A percentile compares a stretch with the other conserved stretches of the same genome.
These are phyloP conservation scores for Loxodonta africana DNA, from an alignment of 2,113 vertebrate species.

Conservation along the genomic window DNA sequence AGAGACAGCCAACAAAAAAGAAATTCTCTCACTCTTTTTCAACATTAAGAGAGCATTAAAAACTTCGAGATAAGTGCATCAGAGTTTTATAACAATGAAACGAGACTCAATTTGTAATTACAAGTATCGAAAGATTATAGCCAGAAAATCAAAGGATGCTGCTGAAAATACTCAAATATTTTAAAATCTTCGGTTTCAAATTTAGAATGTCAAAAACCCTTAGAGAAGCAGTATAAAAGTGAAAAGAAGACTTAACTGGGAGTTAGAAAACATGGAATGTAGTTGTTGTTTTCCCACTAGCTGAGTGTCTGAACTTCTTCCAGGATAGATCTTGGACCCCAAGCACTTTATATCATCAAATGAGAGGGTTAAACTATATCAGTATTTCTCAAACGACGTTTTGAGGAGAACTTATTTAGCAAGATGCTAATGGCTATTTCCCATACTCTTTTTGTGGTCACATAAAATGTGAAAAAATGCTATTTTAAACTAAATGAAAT, in stretches of 20 bases:
- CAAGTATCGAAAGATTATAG: neutral
- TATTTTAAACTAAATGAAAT: neutral
- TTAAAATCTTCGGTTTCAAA: neutral
- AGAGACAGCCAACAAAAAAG: neutral
- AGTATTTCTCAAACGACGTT: neutral
- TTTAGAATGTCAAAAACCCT: neutral
- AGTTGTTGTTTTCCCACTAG: neutral
- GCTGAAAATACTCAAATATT: neutral
- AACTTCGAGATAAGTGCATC: neutral
- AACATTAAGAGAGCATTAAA: neutral
- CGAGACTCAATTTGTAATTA: conserved; percentile 39
- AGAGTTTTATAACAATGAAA: neutral
- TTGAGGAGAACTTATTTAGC: neutral
- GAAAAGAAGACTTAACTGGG: neutral
- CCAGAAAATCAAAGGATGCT: neutral
- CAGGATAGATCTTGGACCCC: neutral
- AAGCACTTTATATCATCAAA: neutral
- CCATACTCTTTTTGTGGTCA: neutral
- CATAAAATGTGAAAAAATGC: neutral
- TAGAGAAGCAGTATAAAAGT: neutral
- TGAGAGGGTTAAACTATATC: neutral
- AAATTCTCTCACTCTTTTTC: neutral
- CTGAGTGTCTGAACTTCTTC: neutral
- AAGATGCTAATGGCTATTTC: neutral
- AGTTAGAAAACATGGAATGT: neutral